Base-by-base conservation (phyloP, 2,113 vertebrate species). In the Centropus unirufus region DNA sequence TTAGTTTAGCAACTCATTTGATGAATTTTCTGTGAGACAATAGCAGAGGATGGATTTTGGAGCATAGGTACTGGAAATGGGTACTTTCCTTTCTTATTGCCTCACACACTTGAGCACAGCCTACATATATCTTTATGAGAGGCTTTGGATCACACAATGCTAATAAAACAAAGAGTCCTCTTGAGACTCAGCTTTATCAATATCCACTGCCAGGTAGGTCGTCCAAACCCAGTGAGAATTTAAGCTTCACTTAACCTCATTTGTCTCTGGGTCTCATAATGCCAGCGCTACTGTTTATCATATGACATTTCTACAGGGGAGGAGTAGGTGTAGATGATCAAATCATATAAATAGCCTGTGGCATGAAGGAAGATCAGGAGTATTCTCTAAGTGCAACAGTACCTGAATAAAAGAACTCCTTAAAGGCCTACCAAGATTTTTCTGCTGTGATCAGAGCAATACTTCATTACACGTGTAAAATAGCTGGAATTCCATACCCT, bases 401-500 rank as follows among this genome's bases (percentile, higher is more conserved):
- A 51, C 32, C 49, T 59, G 54, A 34, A 68, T 36, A 36, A 83
- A 75, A 55, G 20, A 8, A 0, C 4, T 68, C 14, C 30, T 14
- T 19, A 15, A 24, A 72, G 12, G 5, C 75, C 4, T 81, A n/a
- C 14, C 29, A 67, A 51, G 22, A 46, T 58, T 29, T 66, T 62
- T 49, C 18, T 61, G 29, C 52, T 68, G 29, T 46, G 39, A 63
- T 3, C 17, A 51, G 44, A 63, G 14, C 19, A 17, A 34, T 20
- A 8, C 21, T 70, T 46, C 9, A 12, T 21, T 44, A 44, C 5
- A 0, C 13, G 11, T 27, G 5, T 30, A 36, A 78, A 0, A 5
- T 11, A 8, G 27, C 46, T 13, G 32, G 26, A 51, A 4, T 4
- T 76, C 18, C 81, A 79, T 8, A 2, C 29, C 16, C 55, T 2